Evolutionary conservation across 2,113 vertebrate genomes (phyloP).

Genomic region (Rattus rattus): DNA sequence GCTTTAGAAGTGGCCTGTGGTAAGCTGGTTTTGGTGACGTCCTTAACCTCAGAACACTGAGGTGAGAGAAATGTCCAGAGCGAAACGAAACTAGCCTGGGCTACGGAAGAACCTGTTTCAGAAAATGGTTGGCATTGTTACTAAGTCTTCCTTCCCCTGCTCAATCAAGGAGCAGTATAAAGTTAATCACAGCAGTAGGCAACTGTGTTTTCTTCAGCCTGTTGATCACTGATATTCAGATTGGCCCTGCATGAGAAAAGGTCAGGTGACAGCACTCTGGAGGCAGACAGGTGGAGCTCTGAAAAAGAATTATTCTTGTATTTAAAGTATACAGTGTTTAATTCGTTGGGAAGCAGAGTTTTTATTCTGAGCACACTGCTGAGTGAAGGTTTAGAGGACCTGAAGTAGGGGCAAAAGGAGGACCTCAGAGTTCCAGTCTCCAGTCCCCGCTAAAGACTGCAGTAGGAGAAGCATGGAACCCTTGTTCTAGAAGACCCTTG

Average conservation of each 20-base stretch:
- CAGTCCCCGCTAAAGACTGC: not conserved
- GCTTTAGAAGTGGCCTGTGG: not conserved
- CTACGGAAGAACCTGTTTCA: not conserved
- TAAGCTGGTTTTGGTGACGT: not conserved
- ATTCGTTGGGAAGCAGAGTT: constrained; percentile 11
- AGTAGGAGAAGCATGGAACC: not conserved
- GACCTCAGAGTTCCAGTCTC: not conserved
- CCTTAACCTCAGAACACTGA: not conserved
- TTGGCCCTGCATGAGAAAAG: not conserved
- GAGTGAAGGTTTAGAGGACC: not conserved
- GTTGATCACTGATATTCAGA: not conserved
- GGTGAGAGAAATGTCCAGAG: not conserved
- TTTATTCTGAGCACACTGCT: not conserved
- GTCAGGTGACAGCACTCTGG: not conserved
- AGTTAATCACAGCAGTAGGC: not conserved
- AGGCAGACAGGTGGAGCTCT: not conserved
- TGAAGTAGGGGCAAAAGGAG: not conserved
- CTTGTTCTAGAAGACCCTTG: not conserved
- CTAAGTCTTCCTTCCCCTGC: not conserved
- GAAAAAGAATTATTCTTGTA: not conserved
- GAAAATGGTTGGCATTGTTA: not conserved
- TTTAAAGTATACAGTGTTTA: constrained; percentile 27
- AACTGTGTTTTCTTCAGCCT: constrained; percentile 16
- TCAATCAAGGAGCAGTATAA: not conserved
- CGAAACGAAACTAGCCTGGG: not conserved